Conservation (phyloP, 2,113 vertebrate species). For the Elephas maximus region DNA sequence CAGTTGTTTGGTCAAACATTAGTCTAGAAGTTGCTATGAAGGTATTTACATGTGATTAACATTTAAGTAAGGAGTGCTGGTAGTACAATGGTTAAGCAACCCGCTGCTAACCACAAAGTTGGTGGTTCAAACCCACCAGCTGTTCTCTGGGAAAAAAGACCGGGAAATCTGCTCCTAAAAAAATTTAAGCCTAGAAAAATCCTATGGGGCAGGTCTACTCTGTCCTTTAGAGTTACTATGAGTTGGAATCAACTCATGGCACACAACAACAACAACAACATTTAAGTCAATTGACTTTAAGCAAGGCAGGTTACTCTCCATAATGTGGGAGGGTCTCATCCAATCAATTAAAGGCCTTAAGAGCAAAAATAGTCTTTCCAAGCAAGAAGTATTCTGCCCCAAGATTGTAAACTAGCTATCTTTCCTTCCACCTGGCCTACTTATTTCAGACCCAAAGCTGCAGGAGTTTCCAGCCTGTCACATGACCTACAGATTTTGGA, state of each 20-base stretch:
- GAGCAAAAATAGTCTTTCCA: neutral
- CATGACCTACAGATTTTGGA: neutral
- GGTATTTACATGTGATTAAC: too few species aligned
- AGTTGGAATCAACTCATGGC: too few species aligned
- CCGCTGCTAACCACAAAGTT: too few species aligned
- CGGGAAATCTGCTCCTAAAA: too few species aligned
- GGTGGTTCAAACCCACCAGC: too few species aligned
- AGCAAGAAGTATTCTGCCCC: neutral
- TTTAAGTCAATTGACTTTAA: neutral
- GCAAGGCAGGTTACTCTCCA: neutral
- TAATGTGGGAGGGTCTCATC: neutral
- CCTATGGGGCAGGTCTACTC: neutral
- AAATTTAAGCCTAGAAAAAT: too few species aligned
- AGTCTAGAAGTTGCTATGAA: neutral
- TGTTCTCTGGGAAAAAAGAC: too few species aligned
- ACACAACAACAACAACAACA: neutral
- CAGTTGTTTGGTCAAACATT: neutral
- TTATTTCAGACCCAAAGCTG: neutral
- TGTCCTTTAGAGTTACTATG: neutral
- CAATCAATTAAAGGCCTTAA: neutral
- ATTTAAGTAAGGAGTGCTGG: too few species aligned
- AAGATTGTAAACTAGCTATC: neutral
- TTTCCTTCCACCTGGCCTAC: neutral
- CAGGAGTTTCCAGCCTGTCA: neutral
- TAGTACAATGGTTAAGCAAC: too few species aligned